Base-by-base conservation (phyloP, 2,113 vertebrate species). In the Lagopus leucura region DNA sequence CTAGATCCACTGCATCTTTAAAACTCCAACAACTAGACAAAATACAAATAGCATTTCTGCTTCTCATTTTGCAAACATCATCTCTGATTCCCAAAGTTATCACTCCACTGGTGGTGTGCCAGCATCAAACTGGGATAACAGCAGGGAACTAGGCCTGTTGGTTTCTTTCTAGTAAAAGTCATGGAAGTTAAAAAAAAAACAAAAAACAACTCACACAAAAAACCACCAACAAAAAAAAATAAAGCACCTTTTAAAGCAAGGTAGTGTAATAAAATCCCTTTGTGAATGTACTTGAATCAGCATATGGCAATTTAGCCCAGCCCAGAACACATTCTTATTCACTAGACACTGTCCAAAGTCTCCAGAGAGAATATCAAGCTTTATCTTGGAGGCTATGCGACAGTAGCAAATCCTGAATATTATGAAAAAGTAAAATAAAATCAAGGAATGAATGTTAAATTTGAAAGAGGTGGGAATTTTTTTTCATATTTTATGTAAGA, bases 241-340 rank as follows among this genome's bases (percentile, higher is more conserved):
- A 38, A 54, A 54, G 0, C 19, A 79, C 27, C 38, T 67, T 92
- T 96, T 86, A 92, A 92, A 88, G 36, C 13, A 89, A 93, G 28
- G 45, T 74, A 43, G 85, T 67, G 10, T 63, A 43, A 89, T 38
- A 88, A 86, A 88, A 74, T 69, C 45, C 57, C 36, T 88, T 75
- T 84, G 30, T 72, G 24, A 72, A 82, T 69, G 61, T 88, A 75
- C 65, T 34, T 90, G 52, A 69, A 94, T 86, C 54, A 63, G 76
- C 57, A 86, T 86, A 88, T 50, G 73, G 73, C 69, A 91, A 83
- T 91, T 81, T 94, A 91, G 66, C 54, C 88, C 76, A 95, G 30
- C 58, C 73, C 91, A 73, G 57, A 92, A 88, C n/a, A 70, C 40
- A 84, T 94, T 91, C 54, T 80, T 88, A 90, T 91, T 96, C 88